A percentile compares a stretch with the other conserved stretches of the same genome.
Conservation (phyloP, 2,113 vertebrate genomes). For the Forbesichthys agassizii region DNA sequence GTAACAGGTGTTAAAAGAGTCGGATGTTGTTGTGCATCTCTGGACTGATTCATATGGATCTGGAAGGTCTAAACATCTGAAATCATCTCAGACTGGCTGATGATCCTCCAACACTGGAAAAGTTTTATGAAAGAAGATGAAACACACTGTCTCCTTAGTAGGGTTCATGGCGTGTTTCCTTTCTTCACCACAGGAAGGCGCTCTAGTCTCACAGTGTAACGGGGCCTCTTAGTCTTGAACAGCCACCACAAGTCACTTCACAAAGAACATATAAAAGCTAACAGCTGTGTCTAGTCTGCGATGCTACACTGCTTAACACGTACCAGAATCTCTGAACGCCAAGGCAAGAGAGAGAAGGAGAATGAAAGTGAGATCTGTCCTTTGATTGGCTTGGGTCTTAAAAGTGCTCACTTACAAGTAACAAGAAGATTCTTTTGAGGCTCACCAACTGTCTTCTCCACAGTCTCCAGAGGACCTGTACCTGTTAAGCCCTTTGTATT, state of each 20-base stretch:
- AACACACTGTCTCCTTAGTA: background rate
- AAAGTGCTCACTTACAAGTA: background rate
- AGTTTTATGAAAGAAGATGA: background rate
- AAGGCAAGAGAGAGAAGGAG: slow-evolving; percentile 49
- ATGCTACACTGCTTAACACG: slow-evolving; percentile 57
- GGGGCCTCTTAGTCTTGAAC: slow-evolving; percentile 52
- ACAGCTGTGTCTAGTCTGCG: slow-evolving; percentile 46
- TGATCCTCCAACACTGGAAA: background rate
- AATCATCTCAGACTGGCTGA: too few species aligned
- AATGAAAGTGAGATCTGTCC: slow-evolving; percentile 36
- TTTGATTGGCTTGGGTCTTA: slow-evolving; percentile 32
- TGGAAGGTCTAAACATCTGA: too few species aligned
- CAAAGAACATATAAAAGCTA: slow-evolving; percentile 43
- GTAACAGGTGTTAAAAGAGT: too few species aligned
- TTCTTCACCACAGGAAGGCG: slow-evolving; percentile 69
- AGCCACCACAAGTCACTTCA: slow-evolving; percentile 37
- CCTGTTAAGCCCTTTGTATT: slow-evolving; percentile 77
- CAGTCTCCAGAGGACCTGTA: slow-evolving; percentile 62
- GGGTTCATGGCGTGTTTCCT: slow-evolving; percentile 32
- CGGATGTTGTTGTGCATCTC: slow-evolving; percentile 18
- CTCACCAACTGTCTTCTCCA: background rate
- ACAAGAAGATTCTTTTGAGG: too few species aligned
- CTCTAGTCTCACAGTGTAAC: slow-evolving; percentile 77
- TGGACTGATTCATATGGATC: slow-evolving; percentile 1
- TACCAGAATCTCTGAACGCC: slow-evolving; percentile 42